These are phyloP conservation scores for Chrysocyon brachyurus DNA, from an alignment of 2,797 vertebrate species.

Conservation along the genomic window DNA sequence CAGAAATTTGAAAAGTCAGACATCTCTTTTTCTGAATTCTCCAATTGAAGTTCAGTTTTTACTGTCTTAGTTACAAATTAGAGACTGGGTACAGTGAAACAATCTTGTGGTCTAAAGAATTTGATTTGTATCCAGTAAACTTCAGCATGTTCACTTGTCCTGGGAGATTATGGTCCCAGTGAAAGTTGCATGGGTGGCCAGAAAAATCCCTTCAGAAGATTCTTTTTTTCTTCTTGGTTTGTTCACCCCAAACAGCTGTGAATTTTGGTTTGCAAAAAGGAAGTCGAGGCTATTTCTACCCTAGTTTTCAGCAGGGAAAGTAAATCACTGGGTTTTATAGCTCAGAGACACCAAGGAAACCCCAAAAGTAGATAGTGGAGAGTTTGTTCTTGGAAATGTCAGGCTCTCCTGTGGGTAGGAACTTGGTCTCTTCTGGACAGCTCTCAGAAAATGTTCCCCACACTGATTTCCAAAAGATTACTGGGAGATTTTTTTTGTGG, in stretches of 20 bases:
- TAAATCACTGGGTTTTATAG: constrained; percentile 64
- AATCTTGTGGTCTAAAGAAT: constrained; percentile 81
- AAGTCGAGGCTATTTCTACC: constrained; percentile 76
- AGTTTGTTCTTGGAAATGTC: constrained; percentile 57
- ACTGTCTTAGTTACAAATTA: constrained; percentile 66
- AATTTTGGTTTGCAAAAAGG: constrained; percentile 73
- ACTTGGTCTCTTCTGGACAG: constrained; percentile 17
- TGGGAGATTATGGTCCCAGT: not conserved
- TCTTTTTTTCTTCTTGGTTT: constrained; percentile 63
- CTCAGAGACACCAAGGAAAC: constrained; percentile 67
- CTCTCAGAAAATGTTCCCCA: constrained; percentile 68
- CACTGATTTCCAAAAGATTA: constrained; percentile 64
- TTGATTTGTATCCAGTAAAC: constrained; percentile 73
- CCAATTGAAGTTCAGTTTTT: constrained; percentile 14
- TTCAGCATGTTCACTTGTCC: constrained; percentile 60
- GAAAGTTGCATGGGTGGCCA: constrained; percentile 79
- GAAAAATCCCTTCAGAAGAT: constrained; percentile 72
- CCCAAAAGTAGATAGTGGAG: constrained; percentile 57
- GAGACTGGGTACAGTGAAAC: constrained; percentile 77
- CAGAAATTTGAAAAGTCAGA: not conserved
- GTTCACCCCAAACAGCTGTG: constrained; percentile 71
- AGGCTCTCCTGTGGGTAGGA: constrained; percentile 58
- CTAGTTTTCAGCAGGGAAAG: constrained; percentile 57
- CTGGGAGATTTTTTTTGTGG: constrained; percentile 73
- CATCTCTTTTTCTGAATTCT: constrained; percentile 43